A percentile compares a stretch with the other conserved stretches of the same genome.
These are phyloP conservation scores for Chauna torquata DNA, from an alignment of 2,113 vertebrate species.

Conservation along the genomic window DNA sequence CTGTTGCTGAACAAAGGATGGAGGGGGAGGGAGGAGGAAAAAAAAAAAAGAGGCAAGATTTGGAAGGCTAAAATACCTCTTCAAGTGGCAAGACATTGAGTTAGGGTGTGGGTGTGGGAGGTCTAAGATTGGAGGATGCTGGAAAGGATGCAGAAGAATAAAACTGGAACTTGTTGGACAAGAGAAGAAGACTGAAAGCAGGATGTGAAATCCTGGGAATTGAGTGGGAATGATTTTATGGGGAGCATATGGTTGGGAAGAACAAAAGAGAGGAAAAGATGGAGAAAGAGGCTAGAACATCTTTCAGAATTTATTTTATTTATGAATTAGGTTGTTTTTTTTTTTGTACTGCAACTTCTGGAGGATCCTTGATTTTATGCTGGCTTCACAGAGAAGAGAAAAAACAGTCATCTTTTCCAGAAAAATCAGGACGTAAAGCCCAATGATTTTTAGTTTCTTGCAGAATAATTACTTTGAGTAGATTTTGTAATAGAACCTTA, in stretches of 20 bases:
- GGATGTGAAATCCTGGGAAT: not conserved
- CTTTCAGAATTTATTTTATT: not conserved
- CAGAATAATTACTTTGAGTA: not conserved
- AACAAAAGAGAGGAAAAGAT: not conserved
- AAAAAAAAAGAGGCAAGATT: not conserved
- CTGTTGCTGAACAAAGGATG: not conserved
- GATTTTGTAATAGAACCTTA: not conserved
- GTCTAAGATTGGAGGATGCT: not conserved
- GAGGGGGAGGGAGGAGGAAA: not conserved
- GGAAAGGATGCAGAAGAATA: not conserved
- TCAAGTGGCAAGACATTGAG: not conserved
- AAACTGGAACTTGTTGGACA: not conserved
- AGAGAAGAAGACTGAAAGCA: not conserved
- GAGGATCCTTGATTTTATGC: not conserved
- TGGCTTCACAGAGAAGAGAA: not conserved
- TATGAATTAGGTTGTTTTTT: not conserved
- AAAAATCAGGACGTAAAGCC: not conserved
- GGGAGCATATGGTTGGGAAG: not conserved
- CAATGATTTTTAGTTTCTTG: not conserved
- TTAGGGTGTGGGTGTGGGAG: too few species aligned
- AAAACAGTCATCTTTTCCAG: accelerated
- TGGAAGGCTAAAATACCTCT: not conserved
- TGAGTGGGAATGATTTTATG: not conserved
- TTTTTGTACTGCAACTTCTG: not conserved
- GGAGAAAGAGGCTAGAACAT: not conserved